Conservation (phyloP, 2,888 invertebrate genomes). For the Amaurobius ferox region DNA sequence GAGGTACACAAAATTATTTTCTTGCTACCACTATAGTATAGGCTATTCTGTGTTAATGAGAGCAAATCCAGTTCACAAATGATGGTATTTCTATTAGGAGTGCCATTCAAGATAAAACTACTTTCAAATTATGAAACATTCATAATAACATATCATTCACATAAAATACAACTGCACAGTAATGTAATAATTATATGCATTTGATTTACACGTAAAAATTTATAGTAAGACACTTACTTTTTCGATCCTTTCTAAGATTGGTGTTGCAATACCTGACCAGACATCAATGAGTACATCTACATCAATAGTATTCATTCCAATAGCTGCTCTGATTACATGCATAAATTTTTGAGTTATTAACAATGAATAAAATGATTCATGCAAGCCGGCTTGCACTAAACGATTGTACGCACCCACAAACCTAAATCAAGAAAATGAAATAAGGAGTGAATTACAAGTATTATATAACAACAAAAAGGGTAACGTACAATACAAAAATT, state of each 20-base stretch:
- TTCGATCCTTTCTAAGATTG: constrained; percentile 43
- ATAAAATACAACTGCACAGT: too few relatives aligned
- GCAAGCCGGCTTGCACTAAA: constrained; percentile 48
- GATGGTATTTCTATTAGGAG: too few relatives aligned
- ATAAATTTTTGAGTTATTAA: constrained; percentile 40
- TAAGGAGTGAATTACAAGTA: background rate
- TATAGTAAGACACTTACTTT: too few relatives aligned
- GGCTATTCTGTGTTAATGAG: too few relatives aligned
- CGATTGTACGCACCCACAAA: constrained; percentile 43
- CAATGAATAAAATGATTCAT: constrained; percentile 54
- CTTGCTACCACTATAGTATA: too few relatives aligned
- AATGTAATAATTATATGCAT: too few relatives aligned
- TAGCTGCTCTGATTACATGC: constrained; percentile 20
- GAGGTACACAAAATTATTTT: too few relatives aligned
- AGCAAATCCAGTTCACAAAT: too few relatives aligned
- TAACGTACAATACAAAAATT: background rate
- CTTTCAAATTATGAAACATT: too few relatives aligned
- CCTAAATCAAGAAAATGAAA: constrained; percentile 11
- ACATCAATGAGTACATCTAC: constrained; percentile 47
- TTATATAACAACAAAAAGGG: background rate
- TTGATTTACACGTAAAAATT: too few relatives aligned
- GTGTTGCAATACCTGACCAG: constrained; percentile 56
- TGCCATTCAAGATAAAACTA: too few relatives aligned
- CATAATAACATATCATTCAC: too few relatives aligned
- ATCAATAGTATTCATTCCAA: constrained; percentile 13